Conservation (phyloP, 2,113 vertebrate species). For the Vulpes vulpes region DNA sequence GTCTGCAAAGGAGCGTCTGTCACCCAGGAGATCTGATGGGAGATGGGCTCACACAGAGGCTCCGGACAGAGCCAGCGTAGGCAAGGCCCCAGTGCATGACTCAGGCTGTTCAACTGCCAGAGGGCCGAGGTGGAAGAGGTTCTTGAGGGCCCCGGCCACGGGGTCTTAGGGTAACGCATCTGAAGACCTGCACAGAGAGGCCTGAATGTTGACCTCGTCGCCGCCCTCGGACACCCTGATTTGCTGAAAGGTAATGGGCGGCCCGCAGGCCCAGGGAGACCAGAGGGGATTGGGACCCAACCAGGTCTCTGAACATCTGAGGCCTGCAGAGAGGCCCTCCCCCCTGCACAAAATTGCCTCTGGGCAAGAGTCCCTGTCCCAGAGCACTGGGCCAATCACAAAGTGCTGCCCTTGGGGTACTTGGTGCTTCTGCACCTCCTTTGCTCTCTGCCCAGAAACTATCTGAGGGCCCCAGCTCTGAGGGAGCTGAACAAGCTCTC, state of each 20-base stretch:
- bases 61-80: background rate
- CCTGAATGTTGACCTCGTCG: background rate
- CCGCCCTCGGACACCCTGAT: rapidly evolving
- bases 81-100: background rate
- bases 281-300: background rate
- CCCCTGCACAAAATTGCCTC: background rate
- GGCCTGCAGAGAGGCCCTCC: background rate
- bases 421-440: background rate
- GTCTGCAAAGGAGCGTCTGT: background rate
- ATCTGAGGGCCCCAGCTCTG: background rate
- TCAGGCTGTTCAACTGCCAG: background rate
- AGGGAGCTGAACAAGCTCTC: background rate
- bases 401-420: background rate
- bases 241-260: background rate
- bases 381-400: background rate
- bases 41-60: background rate
- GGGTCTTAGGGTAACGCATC: constrained; percentile 51
- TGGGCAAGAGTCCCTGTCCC: background rate
- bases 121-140: background rate
- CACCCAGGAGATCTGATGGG: background rate
- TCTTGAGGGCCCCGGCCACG: rapidly evolving
- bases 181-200: background rate
- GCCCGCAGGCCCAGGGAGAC: background rate
- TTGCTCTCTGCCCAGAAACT: background rate
- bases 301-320: background rate